These are phyloP conservation scores for Ephialtes manifestator DNA, from an alignment of 2,888 invertebrate genomes.

Conservation along the genomic window DNA sequence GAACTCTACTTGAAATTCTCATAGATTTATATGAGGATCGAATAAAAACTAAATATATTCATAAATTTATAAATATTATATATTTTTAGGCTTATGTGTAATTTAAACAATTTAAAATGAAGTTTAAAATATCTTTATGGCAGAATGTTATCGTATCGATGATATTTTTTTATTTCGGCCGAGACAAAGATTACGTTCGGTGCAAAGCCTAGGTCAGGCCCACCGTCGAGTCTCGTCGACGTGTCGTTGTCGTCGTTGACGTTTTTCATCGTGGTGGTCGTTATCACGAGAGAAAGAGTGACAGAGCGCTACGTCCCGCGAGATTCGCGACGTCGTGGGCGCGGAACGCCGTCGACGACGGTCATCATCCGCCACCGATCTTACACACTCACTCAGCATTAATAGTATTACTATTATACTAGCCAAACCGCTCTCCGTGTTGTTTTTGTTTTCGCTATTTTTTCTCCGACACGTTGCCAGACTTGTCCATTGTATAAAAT, in stretches of 20 bases:
- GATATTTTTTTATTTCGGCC: not conserved
- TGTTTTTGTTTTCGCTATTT: not conserved
- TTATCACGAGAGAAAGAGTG: constrained; percentile 12
- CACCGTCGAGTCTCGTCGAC: constrained; percentile 75
- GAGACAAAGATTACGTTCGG: constrained; percentile 83
- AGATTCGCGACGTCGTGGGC: constrained; percentile 65
- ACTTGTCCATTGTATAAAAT: not conserved
- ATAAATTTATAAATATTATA: too few species aligned
- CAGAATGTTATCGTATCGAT: constrained; percentile 22
- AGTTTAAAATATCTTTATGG: not conserved
- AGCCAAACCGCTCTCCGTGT: not conserved
- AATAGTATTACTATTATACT: constrained; percentile 6
- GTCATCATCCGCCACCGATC: constrained; percentile 10
- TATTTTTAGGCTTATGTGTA: not conserved
- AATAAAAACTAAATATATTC: constrained; percentile 2
- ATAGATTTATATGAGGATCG: too few species aligned
- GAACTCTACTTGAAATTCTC: too few species aligned
- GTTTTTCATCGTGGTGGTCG: not conserved
- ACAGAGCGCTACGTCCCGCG: constrained; percentile 6
- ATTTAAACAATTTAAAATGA: not conserved
- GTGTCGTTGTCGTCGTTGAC: constrained; percentile 22
- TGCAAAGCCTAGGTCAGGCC: constrained; percentile 85
- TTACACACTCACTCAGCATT: constrained; percentile 53
- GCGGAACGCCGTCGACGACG: constrained; percentile 36
- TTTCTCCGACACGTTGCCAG: not conserved